Conservation (phyloP, 2,113 vertebrate genomes). For the Vidua chalybeata region DNA sequence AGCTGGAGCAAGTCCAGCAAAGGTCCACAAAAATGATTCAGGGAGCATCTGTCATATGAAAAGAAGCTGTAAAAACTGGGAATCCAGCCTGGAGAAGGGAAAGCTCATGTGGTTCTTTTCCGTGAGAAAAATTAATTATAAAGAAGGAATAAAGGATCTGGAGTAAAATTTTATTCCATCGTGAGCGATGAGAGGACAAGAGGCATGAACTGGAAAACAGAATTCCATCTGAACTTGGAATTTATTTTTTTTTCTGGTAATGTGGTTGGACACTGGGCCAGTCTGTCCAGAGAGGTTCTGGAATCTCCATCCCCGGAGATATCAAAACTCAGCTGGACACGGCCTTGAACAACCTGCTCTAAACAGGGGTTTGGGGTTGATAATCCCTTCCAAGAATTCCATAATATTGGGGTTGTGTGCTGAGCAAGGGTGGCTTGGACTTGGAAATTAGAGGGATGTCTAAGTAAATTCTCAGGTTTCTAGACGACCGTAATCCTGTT, state of each 20-base stretch:
- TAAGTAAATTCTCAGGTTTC: not conserved
- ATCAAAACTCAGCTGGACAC: not conserved
- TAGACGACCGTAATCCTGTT: too few species aligned
- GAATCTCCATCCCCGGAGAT: not conserved
- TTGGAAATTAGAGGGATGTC: not conserved
- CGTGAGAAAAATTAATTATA: not conserved
- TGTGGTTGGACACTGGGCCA: not conserved
- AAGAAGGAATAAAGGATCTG: not conserved
- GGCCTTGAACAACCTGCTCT: not conserved
- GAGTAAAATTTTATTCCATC: not conserved
- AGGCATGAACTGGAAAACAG: not conserved
- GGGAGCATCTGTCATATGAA: accelerated
- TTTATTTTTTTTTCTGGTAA: not conserved
- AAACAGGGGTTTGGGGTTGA: not conserved
- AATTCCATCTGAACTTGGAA: not conserved
- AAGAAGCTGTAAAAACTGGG: not conserved
- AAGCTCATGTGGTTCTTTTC: not conserved
- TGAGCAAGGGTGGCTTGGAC: not conserved
- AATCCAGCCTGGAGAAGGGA: not conserved
- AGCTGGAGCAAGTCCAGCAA: not conserved
- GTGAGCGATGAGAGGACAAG: not conserved
- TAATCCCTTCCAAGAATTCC: not conserved
- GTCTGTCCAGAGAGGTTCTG: accelerated
- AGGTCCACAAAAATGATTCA: not conserved
- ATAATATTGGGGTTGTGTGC: too few species aligned